Base-by-base conservation (phyloP, 2,888 invertebrate genomes). In the Cynaeus angustus region DNA sequence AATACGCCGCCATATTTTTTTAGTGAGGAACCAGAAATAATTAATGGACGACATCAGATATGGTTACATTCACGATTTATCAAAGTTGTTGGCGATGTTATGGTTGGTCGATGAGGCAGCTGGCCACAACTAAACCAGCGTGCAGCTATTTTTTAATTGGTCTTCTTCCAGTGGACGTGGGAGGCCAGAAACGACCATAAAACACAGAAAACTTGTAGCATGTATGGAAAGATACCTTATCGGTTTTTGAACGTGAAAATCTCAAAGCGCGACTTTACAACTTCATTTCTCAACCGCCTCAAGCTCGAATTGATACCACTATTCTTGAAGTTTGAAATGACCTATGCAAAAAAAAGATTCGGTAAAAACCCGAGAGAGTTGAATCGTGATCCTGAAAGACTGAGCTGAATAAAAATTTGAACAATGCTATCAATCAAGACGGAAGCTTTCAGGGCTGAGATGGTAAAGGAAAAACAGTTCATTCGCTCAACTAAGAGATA, bases 61-160 rank as follows among this genome's bases (percentile, higher is more conserved):
- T 75, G 77, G 76, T 74, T 74, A 74, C 72, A 73, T 78, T 72
- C 76, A 77, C 79, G 78, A 82, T 81, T 81, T 80, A 82, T 82
- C 80, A 81, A 78, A 76, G 80, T 78, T 74, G 72, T 71, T 73
- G 70, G 76, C 70, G 72, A 75, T 78, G 72, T 78, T 75, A 80
- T 81, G 83, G 84, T 84, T 83, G 83, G 83, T 77, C 78, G 77
- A 71, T 71, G 70, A 74, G 72, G 77, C 80, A 81, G 79, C 78
- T 77, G 79, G 77, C 75, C 80, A 77, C 77, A 79, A 73, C 74
- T 72, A 41, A 77, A 75, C 74, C 82, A 76, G 80, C 82, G 81
- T 82, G 83, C 80, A 83, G 83, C 83, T 82, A 83, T 83, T 83
- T 84, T 84, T 84, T 84, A 84, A 84, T 84, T 84, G 83, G 83